These are phyloP conservation scores for Ichneumon xanthorius DNA, from an alignment of 2,888 invertebrate species.

Conservation along the genomic window DNA sequence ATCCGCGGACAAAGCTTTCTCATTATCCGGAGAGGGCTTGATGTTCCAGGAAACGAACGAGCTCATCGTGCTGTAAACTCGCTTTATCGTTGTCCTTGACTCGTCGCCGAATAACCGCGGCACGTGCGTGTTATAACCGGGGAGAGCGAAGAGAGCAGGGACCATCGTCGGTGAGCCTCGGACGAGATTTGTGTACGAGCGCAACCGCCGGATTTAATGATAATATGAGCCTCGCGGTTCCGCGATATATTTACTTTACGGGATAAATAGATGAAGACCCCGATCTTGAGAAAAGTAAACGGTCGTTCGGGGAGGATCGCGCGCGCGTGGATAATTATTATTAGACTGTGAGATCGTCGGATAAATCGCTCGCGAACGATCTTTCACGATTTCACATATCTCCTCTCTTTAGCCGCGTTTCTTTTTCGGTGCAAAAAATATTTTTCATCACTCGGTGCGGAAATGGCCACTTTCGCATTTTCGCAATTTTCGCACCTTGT, in stretches of 20 bases:
- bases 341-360: background rate
- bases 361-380: background rate
- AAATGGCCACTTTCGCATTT: too few relatives aligned
- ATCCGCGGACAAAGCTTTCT: slow-evolving; percentile 42
- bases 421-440: background rate
- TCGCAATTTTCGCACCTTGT: too few relatives aligned
- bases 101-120: slow-evolving; percentile 58
- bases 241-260: slow-evolving; percentile 6
- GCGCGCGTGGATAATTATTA: background rate
- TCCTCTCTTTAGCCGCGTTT: background rate
- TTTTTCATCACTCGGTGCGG: background rate
- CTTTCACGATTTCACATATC: background rate
- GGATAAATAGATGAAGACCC: background rate
- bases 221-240: slow-evolving; percentile 11
- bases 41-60: slow-evolving; percentile 76
- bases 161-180: slow-evolving; percentile 12
- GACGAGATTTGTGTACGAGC: slow-evolving; percentile 47
- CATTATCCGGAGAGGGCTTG: slow-evolving; percentile 74
- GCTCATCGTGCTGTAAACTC: slow-evolving; percentile 64
- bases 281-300: background rate
- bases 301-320: background rate
- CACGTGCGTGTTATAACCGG: slow-evolving; percentile 62
- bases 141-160: slow-evolving; percentile 5
- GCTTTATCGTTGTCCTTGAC: slow-evolving; percentile 77
- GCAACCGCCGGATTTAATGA: slow-evolving; percentile 4